Evolutionary conservation across 2,888 invertebrate genomes (phyloP).

Genomic region (Odontocerum albicorne): DNA sequence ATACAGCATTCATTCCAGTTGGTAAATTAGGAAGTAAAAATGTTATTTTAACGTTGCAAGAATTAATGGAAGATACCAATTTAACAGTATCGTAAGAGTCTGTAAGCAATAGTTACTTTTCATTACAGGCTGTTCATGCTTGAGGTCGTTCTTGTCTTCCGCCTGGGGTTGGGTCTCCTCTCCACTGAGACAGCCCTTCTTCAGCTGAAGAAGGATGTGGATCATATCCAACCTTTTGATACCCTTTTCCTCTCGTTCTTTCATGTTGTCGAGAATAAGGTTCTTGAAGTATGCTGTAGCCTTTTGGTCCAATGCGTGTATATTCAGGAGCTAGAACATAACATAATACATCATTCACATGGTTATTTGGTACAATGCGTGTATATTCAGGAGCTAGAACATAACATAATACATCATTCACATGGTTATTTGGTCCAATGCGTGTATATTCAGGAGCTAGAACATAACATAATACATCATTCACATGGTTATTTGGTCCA

Average conservation of each 20-base stretch:
- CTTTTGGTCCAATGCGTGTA: background rate
- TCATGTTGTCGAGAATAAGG: background rate
- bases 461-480: too few species aligned
- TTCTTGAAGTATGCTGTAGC: background rate
- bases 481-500: too few species aligned
- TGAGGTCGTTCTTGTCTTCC: background rate
- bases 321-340: background rate
- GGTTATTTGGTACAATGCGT: background rate
- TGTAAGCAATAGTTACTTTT: too few species aligned
- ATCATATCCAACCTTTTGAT: conserved; percentile 3
- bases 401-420: too few species aligned
- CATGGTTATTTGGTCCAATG: too few species aligned
- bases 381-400: too few species aligned
- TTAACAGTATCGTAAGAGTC: too few species aligned
- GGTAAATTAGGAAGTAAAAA: too few species aligned
- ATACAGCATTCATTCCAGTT: too few species aligned
- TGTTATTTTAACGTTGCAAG: too few species aligned
- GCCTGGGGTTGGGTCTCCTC: background rate
- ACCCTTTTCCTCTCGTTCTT: conserved; percentile 2
- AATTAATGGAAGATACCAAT: too few species aligned
- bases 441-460: too few species aligned
- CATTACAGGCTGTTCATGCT: background rate
- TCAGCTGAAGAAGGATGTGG: background rate
- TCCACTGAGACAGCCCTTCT: background rate
- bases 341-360: background rate